Evolutionary conservation across 2,888 invertebrate species (phyloP).

Genomic region (Gortyna flavago): DNA sequence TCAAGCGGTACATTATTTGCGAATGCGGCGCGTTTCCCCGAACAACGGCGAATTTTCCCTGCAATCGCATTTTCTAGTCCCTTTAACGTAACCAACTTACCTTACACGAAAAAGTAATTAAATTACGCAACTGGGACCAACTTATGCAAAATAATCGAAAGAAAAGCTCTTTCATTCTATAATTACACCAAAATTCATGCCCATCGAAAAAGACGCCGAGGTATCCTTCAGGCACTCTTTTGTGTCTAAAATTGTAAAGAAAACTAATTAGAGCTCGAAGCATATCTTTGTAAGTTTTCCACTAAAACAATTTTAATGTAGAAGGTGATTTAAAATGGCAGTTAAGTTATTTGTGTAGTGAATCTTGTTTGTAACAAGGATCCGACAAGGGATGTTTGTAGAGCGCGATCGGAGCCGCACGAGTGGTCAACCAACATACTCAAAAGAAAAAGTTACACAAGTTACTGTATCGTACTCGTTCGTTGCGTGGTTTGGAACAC

Average conservation of each 20-base stretch:
- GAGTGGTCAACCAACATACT: slow-evolving; percentile 62
- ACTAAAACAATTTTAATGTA: slow-evolving; percentile 28
- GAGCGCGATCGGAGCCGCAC: slow-evolving; percentile 43
- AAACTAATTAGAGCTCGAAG: slow-evolving; percentile 60
- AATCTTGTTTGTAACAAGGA: slow-evolving; percentile 47
- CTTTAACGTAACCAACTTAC: slow-evolving; percentile 4
- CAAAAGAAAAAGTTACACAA: slow-evolving; percentile 58
- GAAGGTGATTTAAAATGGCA: slow-evolving; percentile 32
- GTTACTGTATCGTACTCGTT: slow-evolving; percentile 36
- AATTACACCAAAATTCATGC: slow-evolving; percentile 50
- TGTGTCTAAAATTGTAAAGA: slow-evolving; percentile 55
- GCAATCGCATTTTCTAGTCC: slow-evolving; percentile 20
- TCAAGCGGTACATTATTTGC: slow-evolving; percentile 33
- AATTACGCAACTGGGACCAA: slow-evolving; percentile 24
- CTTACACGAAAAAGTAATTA: slow-evolving; percentile 28
- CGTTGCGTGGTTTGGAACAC: slow-evolving; percentile 47
- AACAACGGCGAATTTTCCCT: slow-evolving; percentile 17
- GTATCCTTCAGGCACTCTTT: slow-evolving; percentile 51
- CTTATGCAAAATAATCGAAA: slow-evolving; percentile 20
- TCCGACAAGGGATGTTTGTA: slow-evolving; percentile 49
- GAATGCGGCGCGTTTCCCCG: slow-evolving; percentile 14
- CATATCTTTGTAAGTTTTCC: slow-evolving; percentile 36
- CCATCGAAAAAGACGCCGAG: slow-evolving; percentile 48
- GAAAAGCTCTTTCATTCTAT: slow-evolving; percentile 38
- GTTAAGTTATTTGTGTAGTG: slow-evolving; percentile 45